Evolutionary conservation across 2,888 invertebrate genomes (phyloP), one percentile per base, ranked within the genome.

Genomic region (Sthenelais limicola): DNA sequence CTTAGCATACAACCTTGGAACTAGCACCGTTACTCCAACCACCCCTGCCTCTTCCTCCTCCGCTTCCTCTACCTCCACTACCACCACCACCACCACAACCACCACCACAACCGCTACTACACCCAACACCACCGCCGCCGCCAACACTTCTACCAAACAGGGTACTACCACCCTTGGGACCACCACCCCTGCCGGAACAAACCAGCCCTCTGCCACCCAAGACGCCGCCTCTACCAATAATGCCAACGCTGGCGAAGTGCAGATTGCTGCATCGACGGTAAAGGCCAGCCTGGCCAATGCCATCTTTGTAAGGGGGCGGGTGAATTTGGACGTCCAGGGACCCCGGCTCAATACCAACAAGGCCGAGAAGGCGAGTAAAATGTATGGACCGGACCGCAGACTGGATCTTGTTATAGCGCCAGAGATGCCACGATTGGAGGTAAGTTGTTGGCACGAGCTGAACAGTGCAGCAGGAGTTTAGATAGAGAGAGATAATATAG

Each of bases 351-450:
- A 91, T 81, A 79, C 76, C 56, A 87, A 88, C 18, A 90, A 90
- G 75, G 90, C 90, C 73, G 90, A 90, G 74, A 88, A 88, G 38
- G 87, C 87, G 12, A 84, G 85, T 52, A 88, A 89, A 72, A 81
- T 89, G 73, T 91, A 91, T 78, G 90, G 89, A 9, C 88, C 89
- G 21, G 93, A 94, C 85, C 91, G 92, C 79, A 90, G 94, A 77
- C 89, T 97, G 69, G 86, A 92, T 78, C 92, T 96, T 72, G 91
- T 91, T 76, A 91, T 97, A 68, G 91, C 93, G 56, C 92, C 94
- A 18, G 91, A 92, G 78, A 92, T 95, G 76, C 95, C 97, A 0
- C 92, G 93, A 82, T 89, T 97, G 82, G 93, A 94, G 91, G 94
- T 93, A 15, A 1, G 70, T n/a, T n/a, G n/a, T n/a, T n/a, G n/a